These are phyloP conservation scores for Strigamia maritima DNA, from an alignment of 2,888 invertebrate genomes.

Conservation along the genomic window DNA sequence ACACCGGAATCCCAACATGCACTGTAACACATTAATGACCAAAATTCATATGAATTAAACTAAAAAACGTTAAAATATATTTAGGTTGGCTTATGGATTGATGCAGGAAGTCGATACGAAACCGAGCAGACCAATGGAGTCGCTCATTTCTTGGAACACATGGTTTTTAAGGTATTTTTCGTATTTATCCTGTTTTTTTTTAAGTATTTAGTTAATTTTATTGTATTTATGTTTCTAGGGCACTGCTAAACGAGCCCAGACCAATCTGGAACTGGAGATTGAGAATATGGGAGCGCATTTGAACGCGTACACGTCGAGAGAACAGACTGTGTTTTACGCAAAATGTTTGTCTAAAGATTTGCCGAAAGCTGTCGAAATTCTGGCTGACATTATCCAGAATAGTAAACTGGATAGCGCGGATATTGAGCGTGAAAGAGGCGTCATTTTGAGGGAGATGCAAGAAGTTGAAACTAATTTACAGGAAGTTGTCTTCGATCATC, in stretches of 20 bases:
- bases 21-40: constrained; percentile 56
- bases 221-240: constrained; percentile 64
- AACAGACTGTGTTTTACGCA: constrained; percentile 98
- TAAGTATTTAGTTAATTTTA: no score
- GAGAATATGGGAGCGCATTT: constrained; percentile 99
- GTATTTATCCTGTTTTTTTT: no score
- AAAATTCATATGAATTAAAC: neutral
- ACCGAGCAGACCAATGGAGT: constrained; percentile 91
- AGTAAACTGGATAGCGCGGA: constrained; percentile 77
- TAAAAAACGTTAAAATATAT: no score
- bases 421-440: constrained; percentile 95
- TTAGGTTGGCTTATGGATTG: constrained; percentile 81
- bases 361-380: constrained; percentile 88
- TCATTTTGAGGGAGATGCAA: constrained; percentile 98
- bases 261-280: constrained; percentile 91
- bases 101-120: constrained; percentile 97
- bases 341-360: constrained; percentile 94
- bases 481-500: constrained; percentile 98
- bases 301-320: constrained; percentile 98
- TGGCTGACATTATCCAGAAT: constrained; percentile 95
- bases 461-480: constrained; percentile 97
- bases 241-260: constrained; percentile 88
- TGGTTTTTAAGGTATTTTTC: constrained; percentile 99
- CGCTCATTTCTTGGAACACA: constrained; percentile 98
- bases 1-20: constrained; percentile 91